Evolutionary conservation across 1,140 invertebrate species (phyloP).

Genomic region (Penaeus indicus): DNA sequence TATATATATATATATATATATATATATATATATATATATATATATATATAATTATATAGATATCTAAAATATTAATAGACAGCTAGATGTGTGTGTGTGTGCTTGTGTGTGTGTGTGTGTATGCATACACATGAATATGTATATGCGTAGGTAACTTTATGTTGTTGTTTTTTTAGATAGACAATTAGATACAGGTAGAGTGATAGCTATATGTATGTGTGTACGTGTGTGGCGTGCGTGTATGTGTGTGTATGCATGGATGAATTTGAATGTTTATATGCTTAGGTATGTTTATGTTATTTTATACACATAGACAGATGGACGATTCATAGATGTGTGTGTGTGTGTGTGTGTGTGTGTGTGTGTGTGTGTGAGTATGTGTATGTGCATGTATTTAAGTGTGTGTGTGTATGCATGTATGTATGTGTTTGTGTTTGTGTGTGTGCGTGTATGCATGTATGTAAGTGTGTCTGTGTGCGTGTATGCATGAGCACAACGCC

Average conservation of each 20-base stretch:
- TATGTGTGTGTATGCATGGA: neutral
- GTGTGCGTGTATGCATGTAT: too few species aligned
- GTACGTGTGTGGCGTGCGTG: neutral
- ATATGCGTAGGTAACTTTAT: neutral
- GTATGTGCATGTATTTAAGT: too few species aligned
- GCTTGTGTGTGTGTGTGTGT: slow-evolving; percentile 10
- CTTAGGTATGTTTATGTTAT: too few species aligned
- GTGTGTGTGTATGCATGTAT: too few species aligned
- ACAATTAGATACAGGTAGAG: neutral
- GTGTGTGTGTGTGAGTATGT: too few species aligned
- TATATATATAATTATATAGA: neutral
- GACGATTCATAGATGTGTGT: too few species aligned
- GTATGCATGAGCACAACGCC: too few species aligned
- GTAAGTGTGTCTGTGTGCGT: too few species aligned
- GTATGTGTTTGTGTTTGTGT: too few species aligned
- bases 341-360: too few species aligned
- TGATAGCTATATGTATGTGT: neutral
- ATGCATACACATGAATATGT: neutral
- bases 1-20: neutral
- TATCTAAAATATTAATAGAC: neutral
- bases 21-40: neutral
- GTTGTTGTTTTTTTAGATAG: neutral
- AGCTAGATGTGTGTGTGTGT: slow-evolving; percentile 6
- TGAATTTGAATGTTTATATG: neutral
- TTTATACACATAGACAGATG: too few species aligned